Percentiles rank a stretch among this genome's conserved stretches.
phyloP scores from a whole-genome alignment of 2,888 invertebrate species.

The Villa cingulata region DNA sequence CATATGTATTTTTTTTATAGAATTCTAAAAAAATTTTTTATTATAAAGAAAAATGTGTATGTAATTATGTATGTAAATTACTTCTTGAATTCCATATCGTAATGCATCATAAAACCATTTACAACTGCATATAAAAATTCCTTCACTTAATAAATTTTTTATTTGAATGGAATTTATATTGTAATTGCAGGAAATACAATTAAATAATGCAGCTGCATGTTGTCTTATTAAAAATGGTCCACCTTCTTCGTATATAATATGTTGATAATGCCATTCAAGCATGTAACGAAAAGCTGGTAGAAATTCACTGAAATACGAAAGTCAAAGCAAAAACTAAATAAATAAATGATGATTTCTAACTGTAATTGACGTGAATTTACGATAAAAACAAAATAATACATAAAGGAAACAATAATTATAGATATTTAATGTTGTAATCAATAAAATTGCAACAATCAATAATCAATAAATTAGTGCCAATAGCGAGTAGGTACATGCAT shows the following conservation, averaged over 20 bases:
- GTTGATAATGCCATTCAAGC: conserved; percentile 34
- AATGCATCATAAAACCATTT: conserved; percentile 31
- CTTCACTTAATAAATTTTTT: conserved; percentile 20
- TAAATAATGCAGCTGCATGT: conserved; percentile 32
- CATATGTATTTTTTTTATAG: too few relatives aligned
- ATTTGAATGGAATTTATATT: conserved; percentile 11
- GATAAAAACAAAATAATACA: too few relatives aligned
- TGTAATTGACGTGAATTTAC: too few relatives aligned
- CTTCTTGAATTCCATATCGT: conserved; percentile 25
- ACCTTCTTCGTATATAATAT: conserved; percentile 29
- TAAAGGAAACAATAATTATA: not conserved
- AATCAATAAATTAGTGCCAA: too few relatives aligned
- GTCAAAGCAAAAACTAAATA: too few relatives aligned
- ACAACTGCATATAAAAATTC: conserved; percentile 29
- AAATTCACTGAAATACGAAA: conserved; percentile 24
- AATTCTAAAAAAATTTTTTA: conserved; percentile 1
- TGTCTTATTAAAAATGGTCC: conserved; percentile 30
- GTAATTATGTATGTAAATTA: conserved; percentile 8
- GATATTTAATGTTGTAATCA: too few relatives aligned
- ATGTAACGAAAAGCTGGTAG: conserved; percentile 30
- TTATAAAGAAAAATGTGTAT: not conserved
- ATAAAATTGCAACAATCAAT: too few relatives aligned
- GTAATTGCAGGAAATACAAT: conserved; percentile 22
- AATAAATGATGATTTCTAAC: too few relatives aligned
- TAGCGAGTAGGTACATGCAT: too few relatives aligned